Conservation (phyloP, 2,113 vertebrate species). For the Actinemys pallida region DNA sequence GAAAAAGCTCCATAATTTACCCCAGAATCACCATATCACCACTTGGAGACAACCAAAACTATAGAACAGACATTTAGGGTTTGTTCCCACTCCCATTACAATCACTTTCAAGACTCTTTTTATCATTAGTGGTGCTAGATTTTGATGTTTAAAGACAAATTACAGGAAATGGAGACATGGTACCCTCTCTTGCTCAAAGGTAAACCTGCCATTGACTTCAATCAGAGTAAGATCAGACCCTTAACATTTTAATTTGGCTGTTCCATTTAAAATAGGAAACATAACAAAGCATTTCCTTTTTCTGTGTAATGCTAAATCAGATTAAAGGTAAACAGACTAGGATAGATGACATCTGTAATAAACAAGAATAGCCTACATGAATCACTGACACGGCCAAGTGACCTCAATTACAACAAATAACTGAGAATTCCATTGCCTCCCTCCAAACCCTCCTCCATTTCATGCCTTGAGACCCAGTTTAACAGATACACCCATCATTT, state of each 20-base stretch:
- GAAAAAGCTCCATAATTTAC: neutral
- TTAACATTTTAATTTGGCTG: neutral
- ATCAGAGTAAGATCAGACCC: neutral
- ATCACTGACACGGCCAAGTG: neutral
- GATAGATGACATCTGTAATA: neutral
- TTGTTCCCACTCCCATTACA: neutral
- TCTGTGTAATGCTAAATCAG: neutral
- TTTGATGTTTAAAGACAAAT: neutral
- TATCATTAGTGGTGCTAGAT: neutral
- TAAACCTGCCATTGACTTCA: neutral
- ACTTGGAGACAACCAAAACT: neutral
- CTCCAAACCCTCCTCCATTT: neutral
- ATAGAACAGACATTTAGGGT: neutral
- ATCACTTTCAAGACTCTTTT: neutral
- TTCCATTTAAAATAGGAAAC: neutral
- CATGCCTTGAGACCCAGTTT: neutral
- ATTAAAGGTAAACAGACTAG: neutral
- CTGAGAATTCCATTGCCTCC: neutral
- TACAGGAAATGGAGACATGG: neutral
- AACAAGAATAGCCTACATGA: accelerated
- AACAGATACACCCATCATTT: neutral
- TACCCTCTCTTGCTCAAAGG: neutral
- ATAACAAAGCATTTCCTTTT: neutral
- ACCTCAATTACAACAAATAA: neutral
- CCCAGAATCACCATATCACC: neutral